Evolutionary conservation across 2,113 vertebrate species (phyloP), one percentile per base, ranked within the genome.

Genomic region (Anseranas semipalmata): DNA sequence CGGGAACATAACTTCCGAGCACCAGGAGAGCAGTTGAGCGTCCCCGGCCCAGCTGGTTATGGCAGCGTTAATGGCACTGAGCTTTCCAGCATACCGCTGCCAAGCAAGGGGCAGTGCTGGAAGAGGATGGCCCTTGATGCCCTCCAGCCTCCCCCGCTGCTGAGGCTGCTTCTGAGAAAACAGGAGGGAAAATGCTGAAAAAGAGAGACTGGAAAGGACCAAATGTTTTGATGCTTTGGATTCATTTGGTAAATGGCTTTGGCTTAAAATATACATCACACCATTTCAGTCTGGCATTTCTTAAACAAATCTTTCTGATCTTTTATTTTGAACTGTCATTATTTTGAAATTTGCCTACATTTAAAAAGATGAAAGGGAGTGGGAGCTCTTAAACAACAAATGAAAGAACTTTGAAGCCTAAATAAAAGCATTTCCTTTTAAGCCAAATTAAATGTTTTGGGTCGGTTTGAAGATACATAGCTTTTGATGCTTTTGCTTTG

Each of bases 401-500:
- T 78, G 66, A 95, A 92, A 89, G 53, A 91, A 45, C 96, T 96
- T 95, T 96, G 95, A 97, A 95, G 96, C 58, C 87, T 62, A 91
- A 97, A 89, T 95, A 93, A 94, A 96, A 93, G 58, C 77, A 82
- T 89, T 96, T 96, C 93, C 93, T 94, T 87, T 89, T 41, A 89
- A 89, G 73, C 33, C 41, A 87, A 48, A 90, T 92, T 45, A 84
- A 92, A 80, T 48, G 73, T 67, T 76, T 60, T 27, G 63, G 46
- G 46, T 67, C 63, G 84, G 93, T 91, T 81, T 95, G 84, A 94
- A 96, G 89, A 93, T 52, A 87, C 15, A 25, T 32, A 65, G 66
- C 94, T 94, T 96, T 93, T 95, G 95, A 96, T 93, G 95, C 70
- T 93, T 96, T 96, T 96, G 77, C 93, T 94, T 91, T 95, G 90